These are phyloP conservation scores for Osedax frankpressi DNA, from an alignment of 2,888 invertebrate genomes.

Conservation along the genomic window DNA sequence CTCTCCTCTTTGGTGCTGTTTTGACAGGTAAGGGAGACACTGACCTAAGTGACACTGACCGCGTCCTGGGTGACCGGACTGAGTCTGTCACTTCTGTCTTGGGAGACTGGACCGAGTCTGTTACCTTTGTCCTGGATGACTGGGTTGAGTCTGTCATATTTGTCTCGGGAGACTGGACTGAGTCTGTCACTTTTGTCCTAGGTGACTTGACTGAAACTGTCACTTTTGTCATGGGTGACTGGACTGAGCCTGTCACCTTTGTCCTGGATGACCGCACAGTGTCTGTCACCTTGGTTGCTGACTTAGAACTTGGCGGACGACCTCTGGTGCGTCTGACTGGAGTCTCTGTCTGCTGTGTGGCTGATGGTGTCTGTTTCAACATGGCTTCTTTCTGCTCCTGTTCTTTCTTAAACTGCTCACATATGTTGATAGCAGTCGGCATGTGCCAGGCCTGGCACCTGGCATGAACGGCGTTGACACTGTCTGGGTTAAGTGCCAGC, in stretches of 20 bases:
- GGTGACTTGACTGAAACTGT: background rate
- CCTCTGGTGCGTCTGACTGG: background rate
- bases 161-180: background rate
- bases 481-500: background rate
- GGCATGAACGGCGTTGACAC: background rate
- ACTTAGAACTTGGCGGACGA: background rate
- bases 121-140: background rate
- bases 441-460: slow-evolving; percentile 6
- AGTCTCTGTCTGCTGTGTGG: slow-evolving; percentile 1
- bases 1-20: slow-evolving; percentile 4
- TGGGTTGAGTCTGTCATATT: background rate
- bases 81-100: background rate
- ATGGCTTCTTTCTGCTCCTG: background rate
- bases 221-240: background rate
- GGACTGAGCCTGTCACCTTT: background rate
- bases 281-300: background rate
- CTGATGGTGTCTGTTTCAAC: background rate
- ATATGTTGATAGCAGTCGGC: background rate
- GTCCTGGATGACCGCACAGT: background rate
- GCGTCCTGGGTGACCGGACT: background rate
- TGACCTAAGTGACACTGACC: background rate
- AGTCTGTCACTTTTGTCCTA: background rate
- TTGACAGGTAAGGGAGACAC: slow-evolving; percentile 1
- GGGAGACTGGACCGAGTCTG: background rate
- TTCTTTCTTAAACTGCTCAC: slow-evolving; percentile 5